These are phyloP conservation scores for Cetoscarus ocellatus DNA, from an alignment of 2,797 vertebrate genomes.

Conservation along the genomic window DNA sequence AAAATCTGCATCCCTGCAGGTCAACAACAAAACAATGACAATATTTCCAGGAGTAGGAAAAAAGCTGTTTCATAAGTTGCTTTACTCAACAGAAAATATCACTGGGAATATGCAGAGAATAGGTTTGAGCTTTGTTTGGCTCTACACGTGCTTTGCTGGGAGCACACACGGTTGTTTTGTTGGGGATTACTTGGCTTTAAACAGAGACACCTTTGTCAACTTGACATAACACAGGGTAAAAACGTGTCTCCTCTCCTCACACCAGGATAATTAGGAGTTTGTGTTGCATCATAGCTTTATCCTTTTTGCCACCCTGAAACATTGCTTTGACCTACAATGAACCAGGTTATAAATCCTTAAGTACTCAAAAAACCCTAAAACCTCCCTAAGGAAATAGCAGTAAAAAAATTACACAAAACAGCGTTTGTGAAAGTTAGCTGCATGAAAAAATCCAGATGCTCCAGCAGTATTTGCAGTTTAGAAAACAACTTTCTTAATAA, in stretches of 20 bases:
- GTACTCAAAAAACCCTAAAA: conserved; percentile 34
- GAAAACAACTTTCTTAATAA: no score
- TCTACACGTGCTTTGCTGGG: conserved; percentile 33
- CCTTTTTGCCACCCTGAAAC: conserved; percentile 25
- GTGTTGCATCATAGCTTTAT: conserved; percentile 55
- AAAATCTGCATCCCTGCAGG: no score
- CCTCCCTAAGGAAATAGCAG: conserved; percentile 20
- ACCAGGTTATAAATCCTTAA: conserved; percentile 40
- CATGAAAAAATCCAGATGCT: no score
- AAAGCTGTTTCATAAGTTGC: conserved; percentile 1
- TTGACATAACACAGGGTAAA: conserved; percentile 58
- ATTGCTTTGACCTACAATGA: conserved; percentile 50
- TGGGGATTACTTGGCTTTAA: conserved; percentile 65
- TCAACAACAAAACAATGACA: not conserved
- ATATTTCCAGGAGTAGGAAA: not conserved
- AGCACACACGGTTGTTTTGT: conserved; percentile 56
- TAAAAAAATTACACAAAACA: conserved; percentile 16
- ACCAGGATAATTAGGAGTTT: conserved; percentile 16
- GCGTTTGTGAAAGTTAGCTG: not conserved
- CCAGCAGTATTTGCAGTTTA: no score
- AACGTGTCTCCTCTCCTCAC: conserved; percentile 31
- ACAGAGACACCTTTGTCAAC: conserved; percentile 77
- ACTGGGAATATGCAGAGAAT: conserved; percentile 21
- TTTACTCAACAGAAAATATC: conserved; percentile 21
- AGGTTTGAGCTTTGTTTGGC: conserved; percentile 29